phyloP scores from a whole-genome alignment of 2,113 vertebrate species.

The Rhea americana region DNA sequence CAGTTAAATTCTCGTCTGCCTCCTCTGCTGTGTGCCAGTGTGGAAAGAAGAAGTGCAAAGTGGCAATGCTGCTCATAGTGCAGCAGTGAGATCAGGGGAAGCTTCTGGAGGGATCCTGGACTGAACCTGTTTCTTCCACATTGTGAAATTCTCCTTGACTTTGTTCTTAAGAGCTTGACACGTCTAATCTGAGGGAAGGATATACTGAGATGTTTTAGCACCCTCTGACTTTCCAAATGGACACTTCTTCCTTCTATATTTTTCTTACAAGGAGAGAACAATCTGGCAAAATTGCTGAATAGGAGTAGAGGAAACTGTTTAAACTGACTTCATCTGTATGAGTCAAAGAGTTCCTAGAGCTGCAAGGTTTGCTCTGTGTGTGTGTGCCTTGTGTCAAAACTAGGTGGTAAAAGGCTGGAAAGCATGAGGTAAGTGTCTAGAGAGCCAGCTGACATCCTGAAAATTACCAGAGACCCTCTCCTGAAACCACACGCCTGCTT shows the following conservation, averaged over 20 bases:
- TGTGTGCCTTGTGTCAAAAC: slow-evolving; percentile 8
- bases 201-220: background rate
- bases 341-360: background rate
- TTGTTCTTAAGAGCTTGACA: background rate
- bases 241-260: background rate
- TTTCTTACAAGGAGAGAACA: background rate
- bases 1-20: background rate
- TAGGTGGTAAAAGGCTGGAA: slow-evolving; percentile 50
- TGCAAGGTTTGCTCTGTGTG: background rate
- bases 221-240: background rate
- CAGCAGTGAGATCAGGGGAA: background rate
- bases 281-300: background rate
- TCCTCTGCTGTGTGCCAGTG: background rate
- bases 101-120: background rate
- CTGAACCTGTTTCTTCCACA: background rate
- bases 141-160: background rate
- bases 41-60: background rate
- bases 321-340: background rate
- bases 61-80: background rate
- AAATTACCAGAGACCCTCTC: slow-evolving; percentile 43
- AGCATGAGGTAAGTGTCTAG: slow-evolving; percentile 59
- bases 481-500: background rate
- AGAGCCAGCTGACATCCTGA: slow-evolving; percentile 41
- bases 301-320: background rate
- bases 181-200: background rate